Base-by-base conservation (phyloP, 2,113 vertebrate genomes). In the Catharus fuscescens region DNA sequence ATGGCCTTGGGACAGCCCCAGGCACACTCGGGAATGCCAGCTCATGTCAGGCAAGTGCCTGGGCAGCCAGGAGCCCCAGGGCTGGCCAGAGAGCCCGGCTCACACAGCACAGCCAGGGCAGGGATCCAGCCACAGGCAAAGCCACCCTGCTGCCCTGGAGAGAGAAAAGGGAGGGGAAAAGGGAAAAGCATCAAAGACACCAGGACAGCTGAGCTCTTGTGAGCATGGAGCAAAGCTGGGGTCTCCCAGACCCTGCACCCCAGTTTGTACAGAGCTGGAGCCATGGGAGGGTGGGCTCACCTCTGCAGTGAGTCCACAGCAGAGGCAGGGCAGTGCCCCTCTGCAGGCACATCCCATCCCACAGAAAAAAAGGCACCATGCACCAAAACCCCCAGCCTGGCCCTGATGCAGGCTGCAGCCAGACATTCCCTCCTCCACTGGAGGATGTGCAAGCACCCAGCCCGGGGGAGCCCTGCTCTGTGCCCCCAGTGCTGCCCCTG, bases 401-500 rank as follows among this genome's bases (percentile, higher is more conserved):
- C 45, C 70, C 44, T n/a, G n/a, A n/a, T n/a, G n/a, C 45, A 14
- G 45, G 12, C 40, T 25, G 56, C 23, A 61, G 19, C 16, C 42
- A 8, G 14, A 29, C 0, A 0, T 24, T n/a, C 65, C 65, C 42
- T 38, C 17, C 4, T 12, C 14, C 32, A 3, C 34, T 10, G 0
- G 0, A 62, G 57, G 53, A 47, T 4, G 2, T 26, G 40, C 36
- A 9, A 57, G 31, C 1, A 0, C 25, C 34, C 65, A 54, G 29
- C 28, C 64, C 34, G 0, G 0, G 15, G 24, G 24, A 7, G 11
- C 50, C 23, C 2, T 0, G 0, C 38, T 32, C 40, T 1, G 38
- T 92, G n/a, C 12, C 32, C 18, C 10, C 4, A 0, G 40, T 47
- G 45, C 48, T 25, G 48, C 48, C 48, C 24, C 85, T 8, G 24